A percentile compares a stretch with the other conserved stretches of the same genome.
phyloP scores from a whole-genome alignment of 2,888 invertebrate species.

The Ditylenchus weischeri region DNA sequence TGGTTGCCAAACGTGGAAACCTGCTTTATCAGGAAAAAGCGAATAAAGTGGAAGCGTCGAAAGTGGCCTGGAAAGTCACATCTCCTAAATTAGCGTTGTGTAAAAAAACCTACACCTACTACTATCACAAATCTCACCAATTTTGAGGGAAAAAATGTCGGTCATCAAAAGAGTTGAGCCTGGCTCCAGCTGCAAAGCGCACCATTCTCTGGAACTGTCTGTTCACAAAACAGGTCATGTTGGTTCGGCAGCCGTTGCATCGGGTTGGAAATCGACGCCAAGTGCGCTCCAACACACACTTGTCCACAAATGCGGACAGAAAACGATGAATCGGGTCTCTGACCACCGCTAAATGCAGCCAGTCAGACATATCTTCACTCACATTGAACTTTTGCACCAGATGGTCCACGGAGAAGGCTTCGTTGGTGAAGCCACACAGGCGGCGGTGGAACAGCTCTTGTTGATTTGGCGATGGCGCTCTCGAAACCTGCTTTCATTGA shows the following conservation, averaged over 20 bases:
- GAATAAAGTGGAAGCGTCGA: neutral
- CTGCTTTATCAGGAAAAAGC: too few relatives aligned
- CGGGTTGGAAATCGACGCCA: conserved; percentile 4
- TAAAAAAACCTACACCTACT: too few relatives aligned
- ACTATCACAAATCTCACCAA: conserved; percentile 7
- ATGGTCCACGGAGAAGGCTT: conserved; percentile 5
- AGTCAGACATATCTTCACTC: neutral
- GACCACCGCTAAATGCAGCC: conserved; percentile 22
- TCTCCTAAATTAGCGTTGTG: neutral
- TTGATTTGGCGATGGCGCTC: conserved; percentile 9
- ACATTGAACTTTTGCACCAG: conserved; percentile 4
- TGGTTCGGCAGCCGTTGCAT: conserved; percentile 18
- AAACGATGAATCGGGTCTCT: conserved; percentile 22
- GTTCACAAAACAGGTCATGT: conserved; percentile 17
- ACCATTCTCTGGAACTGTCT: conserved; percentile 15
- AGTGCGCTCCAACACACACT: conserved; percentile 18
- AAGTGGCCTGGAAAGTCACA: neutral
- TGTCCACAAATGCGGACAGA: conserved; percentile 17
- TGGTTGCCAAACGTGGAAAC: too few relatives aligned
- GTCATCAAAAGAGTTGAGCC: conserved; percentile 21
- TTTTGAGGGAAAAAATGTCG: conserved; percentile 24
- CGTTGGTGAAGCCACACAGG: conserved; percentile 12
- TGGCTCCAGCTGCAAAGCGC: conserved; percentile 6
- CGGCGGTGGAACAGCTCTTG: conserved; percentile 10
- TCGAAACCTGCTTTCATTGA: conserved; percentile 3